Conservation (phyloP, 2,888 invertebrate genomes). For the Ophioninae sp. region DNA sequence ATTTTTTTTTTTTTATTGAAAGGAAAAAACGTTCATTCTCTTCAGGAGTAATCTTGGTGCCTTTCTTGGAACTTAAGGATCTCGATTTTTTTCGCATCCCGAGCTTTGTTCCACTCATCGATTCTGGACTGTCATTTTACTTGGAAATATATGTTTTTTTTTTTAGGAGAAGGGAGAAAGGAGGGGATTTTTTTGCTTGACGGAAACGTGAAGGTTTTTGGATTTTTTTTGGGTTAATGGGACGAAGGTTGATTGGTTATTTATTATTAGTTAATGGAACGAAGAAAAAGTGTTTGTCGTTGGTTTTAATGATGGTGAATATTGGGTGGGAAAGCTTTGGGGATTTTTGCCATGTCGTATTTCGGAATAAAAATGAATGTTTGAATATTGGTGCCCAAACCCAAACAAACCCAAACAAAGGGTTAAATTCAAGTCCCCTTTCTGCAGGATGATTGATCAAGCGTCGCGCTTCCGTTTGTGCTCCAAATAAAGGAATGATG, state of each 20-base stretch:
- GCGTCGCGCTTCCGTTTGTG: too few species aligned
- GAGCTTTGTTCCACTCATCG: neutral
- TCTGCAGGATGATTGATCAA: neutral
- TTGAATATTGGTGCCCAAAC: neutral
- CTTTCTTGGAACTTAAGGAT: conserved; percentile 62
- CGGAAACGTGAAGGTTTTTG: neutral
- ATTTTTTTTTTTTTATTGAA: neutral
- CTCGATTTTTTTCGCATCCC: neutral
- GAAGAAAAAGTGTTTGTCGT: too few species aligned
- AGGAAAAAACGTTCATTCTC: neutral
- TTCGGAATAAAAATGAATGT: neutral
- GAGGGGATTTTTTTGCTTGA: neutral
- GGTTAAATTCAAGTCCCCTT: neutral
- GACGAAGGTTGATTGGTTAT: too few species aligned
- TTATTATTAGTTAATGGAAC: too few species aligned
- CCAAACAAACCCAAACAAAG: too few species aligned
- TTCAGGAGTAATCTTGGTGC: conserved; percentile 19
- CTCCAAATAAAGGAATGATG: neutral
- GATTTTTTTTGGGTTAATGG: neutral
- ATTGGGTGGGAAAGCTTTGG: too few species aligned
- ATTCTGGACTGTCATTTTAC: too few species aligned
- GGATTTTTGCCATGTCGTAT: too few species aligned
- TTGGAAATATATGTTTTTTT: too few species aligned
- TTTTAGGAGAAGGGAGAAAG: too few species aligned
- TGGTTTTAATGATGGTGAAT: too few species aligned